Conservation (phyloP, 2,888 invertebrate species). For the Orthosia incerta region DNA sequence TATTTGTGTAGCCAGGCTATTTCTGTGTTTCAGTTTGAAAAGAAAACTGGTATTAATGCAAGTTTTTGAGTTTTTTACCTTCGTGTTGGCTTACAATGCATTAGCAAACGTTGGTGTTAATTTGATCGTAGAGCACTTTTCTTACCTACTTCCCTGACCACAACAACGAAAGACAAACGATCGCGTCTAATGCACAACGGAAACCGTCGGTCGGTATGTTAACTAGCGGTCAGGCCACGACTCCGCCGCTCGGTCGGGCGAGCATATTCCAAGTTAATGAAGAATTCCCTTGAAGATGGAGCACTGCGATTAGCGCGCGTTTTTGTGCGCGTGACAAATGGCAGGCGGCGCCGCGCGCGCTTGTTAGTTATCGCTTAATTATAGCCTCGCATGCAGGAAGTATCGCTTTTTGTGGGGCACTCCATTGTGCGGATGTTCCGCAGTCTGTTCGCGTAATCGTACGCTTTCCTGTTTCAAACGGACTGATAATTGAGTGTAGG, state of each 20-base stretch:
- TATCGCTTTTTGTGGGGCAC: slow-evolving; percentile 47
- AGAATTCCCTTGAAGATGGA: slow-evolving; percentile 64
- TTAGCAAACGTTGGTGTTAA: background rate
- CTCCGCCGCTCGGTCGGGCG: slow-evolving; percentile 25
- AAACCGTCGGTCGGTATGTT: slow-evolving; percentile 43
- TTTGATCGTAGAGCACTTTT: background rate
- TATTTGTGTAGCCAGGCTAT: background rate
- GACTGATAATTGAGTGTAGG: slow-evolving; percentile 18
- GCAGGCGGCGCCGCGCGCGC: slow-evolving; percentile 44
- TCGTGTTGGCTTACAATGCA: background rate
- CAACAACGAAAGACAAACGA: slow-evolving; percentile 46
- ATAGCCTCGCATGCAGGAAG: slow-evolving; percentile 60
- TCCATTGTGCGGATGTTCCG: slow-evolving; percentile 27
- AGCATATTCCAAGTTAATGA: slow-evolving; percentile 65
- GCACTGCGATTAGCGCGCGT: slow-evolving; percentile 60
- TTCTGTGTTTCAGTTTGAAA: background rate
- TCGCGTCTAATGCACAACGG: slow-evolving; percentile 30
- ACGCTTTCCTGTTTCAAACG: slow-evolving; percentile 13
- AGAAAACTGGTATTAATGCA: background rate
- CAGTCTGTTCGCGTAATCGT: slow-evolving; percentile 18
- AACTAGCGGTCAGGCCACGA: slow-evolving; percentile 44
- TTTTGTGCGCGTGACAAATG: slow-evolving; percentile 69
- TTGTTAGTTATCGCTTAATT: slow-evolving; percentile 66
- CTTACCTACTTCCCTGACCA: background rate
- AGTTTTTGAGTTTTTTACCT: background rate